Conservation (phyloP, 1,140 invertebrate species). For the Muscidifurax raptorellus region DNA sequence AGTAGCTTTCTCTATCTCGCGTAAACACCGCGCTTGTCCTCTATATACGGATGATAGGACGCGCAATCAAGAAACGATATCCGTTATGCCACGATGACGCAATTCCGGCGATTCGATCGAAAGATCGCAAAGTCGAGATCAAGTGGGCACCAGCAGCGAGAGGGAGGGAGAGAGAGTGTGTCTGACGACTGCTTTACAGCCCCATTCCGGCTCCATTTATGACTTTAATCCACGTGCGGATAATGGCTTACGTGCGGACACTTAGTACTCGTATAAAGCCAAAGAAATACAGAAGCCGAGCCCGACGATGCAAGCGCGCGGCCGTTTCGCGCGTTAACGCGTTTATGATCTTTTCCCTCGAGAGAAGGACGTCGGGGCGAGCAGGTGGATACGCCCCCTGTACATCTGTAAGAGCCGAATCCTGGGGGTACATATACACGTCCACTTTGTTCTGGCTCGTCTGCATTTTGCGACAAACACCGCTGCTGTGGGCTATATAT, state of each 20-base stretch:
- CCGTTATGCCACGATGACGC: neutral
- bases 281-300: neutral
- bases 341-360: slow-evolving; percentile 9
- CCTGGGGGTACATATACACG: neutral
- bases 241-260: slow-evolving; percentile 18
- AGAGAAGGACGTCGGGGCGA: no score
- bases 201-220: slow-evolving; percentile 18
- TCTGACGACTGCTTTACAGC: neutral
- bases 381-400: neutral
- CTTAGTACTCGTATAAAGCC: slow-evolving; percentile 20
- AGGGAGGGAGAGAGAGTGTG: no score
- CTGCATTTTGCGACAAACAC: neutral
- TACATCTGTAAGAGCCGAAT: neutral
- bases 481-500: neutral
- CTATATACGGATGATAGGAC: no score
- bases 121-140: neutral
- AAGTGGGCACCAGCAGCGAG: neutral
- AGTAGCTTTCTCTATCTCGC: no score
- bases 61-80: neutral
- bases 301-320: neutral
- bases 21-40: no score
- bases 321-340: neutral
- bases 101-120: neutral
- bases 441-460: neutral
- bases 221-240: slow-evolving; percentile 29